Base-by-base conservation (phyloP, 2,888 invertebrate genomes). In the Drosophila pullipes region DNA sequence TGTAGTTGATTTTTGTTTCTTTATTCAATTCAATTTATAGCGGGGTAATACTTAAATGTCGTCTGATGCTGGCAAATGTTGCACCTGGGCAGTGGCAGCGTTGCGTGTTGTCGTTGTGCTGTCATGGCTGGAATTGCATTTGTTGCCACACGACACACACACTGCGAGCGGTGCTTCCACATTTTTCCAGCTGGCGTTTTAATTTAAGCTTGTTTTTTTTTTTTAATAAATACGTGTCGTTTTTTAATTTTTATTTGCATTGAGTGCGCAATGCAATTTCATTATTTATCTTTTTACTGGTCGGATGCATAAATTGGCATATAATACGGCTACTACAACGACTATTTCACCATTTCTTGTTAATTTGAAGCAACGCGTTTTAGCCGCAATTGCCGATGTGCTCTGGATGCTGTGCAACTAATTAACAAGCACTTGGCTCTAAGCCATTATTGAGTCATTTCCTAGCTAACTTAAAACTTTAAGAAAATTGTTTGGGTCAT, bases 101-200 rank as follows among this genome's bases (percentile, higher is more conserved):
- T 82, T 82, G 82, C 82, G 73, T 82, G 82, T 67, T 49, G 66
- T 55, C 60, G 52, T 60, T 69, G 54, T 18, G 71, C 79, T 83
- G 86, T 84, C 85, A 77, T 67, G 59, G 66, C 69, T 81, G 67
- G 50, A 77, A 78, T 83, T 82, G 83, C 75, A 83, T 72, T 74
- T 69, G 68, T 75, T 80, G 80, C 79, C 70, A 74, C 74, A 74
- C 53, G 37, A 35, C 54, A 25, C 16, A 54, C 16, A 28, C 37
- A 55, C 69, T 18, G n/a, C 44, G 50, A 69, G 76, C 49, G 67
- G 80, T 69, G 76, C 74, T 69, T 76, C 77, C 70, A 84, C 79
- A 83, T 76, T 76, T 83, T 83, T 74, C 44, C 74, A 78, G 63
- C 66, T 79, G 69, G 60, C 70, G 70, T 63, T 77, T 86, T 83